These are phyloP conservation scores for Crambe crambe DNA, from an alignment of 37 sponge, comb jelly and placozoan species.

Conservation along the genomic window DNA sequence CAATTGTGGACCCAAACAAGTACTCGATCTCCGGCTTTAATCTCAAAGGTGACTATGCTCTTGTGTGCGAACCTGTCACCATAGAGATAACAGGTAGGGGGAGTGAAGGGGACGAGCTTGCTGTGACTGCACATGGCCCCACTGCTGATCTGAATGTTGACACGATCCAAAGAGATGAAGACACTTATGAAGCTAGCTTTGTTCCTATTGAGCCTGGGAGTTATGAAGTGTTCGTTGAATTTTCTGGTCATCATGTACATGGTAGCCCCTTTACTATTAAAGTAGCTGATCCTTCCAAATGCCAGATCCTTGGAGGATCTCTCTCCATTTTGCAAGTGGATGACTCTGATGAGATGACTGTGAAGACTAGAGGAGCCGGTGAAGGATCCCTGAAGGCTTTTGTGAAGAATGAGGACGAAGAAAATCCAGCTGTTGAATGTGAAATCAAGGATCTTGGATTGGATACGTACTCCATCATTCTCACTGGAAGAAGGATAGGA, in stretches of 20 bases:
- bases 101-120: constrained; percentile 30
- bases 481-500: constrained; percentile 30
- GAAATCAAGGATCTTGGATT: constrained; percentile 27
- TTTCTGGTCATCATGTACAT: constrained; percentile 55
- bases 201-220: constrained; percentile 72
- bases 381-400: constrained; percentile 52
- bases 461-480: constrained; percentile 44
- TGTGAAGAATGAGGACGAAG: constrained; percentile 23
- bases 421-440: constrained; percentile 13
- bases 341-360: constrained; percentile 39
- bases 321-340: constrained; percentile 58
- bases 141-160: constrained; percentile 60
- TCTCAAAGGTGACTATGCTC: constrained; percentile 45
- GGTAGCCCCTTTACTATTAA: constrained; percentile 74
- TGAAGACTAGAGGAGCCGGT: constrained; percentile 76
- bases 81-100: constrained; percentile 57
- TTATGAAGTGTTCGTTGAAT: constrained; percentile 81
- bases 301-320: constrained; percentile 55
- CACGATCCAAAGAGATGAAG: constrained; percentile 7
- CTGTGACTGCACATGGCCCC: constrained; percentile 72
- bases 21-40: constrained; percentile 39
- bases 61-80: constrained; percentile 57
- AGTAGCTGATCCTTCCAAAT: constrained; percentile 67
- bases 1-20: constrained; percentile 47
- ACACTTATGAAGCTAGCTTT: constrained; percentile 44